phyloP scores from a whole-genome alignment of 1,140 invertebrate species.

The Carcinoscorpius rotundicauda region DNA sequence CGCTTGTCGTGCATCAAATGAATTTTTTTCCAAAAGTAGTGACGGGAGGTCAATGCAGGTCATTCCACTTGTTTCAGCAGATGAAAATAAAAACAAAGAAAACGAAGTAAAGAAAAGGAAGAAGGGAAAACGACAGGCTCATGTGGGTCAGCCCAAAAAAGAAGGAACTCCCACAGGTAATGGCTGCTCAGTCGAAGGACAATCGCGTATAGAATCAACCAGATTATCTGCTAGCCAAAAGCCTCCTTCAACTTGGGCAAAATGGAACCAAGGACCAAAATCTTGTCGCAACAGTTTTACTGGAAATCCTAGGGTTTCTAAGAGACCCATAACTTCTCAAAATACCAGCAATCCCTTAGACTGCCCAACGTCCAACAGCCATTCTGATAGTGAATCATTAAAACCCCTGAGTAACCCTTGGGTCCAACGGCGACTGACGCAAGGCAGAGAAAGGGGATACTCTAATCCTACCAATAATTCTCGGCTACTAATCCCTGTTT shows the following conservation, averaged over 20 bases:
- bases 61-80: background rate
- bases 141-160: background rate
- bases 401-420: slow-evolving; percentile 34
- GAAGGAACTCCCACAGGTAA: background rate
- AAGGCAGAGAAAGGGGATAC: slow-evolving; percentile 45
- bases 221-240: background rate
- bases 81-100: background rate
- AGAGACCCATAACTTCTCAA: slow-evolving; percentile 72
- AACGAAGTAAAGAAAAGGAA: background rate
- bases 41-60: no score
- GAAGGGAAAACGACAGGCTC: background rate
- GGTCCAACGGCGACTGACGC: slow-evolving; percentile 66
- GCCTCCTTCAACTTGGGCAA: background rate
- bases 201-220: background rate
- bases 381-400: background rate
- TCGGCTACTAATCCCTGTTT: slow-evolving; percentile 24
- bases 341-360: slow-evolving; percentile 74
- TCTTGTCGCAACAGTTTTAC: background rate
- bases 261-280: background rate
- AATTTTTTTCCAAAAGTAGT: no score
- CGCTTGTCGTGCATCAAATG: background rate
- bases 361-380: slow-evolving; percentile 40
- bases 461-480: background rate
- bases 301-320: slow-evolving; percentile 41
- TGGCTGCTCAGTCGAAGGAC: background rate